A percentile compares a stretch with the other conserved stretches of the same genome.
Evolutionary conservation across 2,888 invertebrate species (phyloP).

Genomic region (Melanargia galathea): DNA sequence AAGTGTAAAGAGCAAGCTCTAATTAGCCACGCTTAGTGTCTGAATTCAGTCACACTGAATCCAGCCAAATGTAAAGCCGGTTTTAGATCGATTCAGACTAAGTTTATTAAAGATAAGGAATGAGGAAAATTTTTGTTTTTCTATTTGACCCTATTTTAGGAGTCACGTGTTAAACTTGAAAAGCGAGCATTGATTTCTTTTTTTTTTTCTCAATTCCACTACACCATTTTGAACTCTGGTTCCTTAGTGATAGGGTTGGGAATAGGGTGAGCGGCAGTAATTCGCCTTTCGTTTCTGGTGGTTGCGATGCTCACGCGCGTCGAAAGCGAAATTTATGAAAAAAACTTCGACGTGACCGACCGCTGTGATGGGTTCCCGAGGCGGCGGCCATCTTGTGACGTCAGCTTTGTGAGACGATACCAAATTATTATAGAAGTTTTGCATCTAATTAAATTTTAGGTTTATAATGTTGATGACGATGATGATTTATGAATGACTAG

Average conservation of each 20-base stretch:
- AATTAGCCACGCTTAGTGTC: too few species aligned
- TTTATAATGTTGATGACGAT: too few species aligned
- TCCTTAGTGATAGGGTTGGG: background rate
- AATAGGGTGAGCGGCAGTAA: background rate
- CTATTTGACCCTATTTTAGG: constrained; percentile 5
- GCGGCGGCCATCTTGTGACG: constrained; percentile 27
- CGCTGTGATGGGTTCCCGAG: constrained; percentile 32
- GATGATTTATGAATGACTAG: too few species aligned
- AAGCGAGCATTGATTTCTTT: constrained; percentile 1
- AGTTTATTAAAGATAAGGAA: too few species aligned
- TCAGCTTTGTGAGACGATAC: background rate
- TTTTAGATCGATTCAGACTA: too few species aligned
- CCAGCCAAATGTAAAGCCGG: too few species aligned
- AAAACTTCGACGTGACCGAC: constrained; percentile 48
- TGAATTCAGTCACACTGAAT: too few species aligned
- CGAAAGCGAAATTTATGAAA: constrained; percentile 68
- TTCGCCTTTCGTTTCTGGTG: constrained; percentile 12
- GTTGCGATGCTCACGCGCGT: constrained; percentile 53
- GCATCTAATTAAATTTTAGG: too few species aligned
- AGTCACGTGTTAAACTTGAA: constrained; percentile 17
- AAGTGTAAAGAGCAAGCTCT: too few species aligned
- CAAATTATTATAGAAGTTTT: too few species aligned
- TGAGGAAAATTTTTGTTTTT: too few species aligned
- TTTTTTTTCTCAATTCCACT: background rate
- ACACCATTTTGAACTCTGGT: background rate